Evolutionary conservation across 2,888 invertebrate genomes (phyloP).

Genomic region (Cryptophagus acutangulus): DNA sequence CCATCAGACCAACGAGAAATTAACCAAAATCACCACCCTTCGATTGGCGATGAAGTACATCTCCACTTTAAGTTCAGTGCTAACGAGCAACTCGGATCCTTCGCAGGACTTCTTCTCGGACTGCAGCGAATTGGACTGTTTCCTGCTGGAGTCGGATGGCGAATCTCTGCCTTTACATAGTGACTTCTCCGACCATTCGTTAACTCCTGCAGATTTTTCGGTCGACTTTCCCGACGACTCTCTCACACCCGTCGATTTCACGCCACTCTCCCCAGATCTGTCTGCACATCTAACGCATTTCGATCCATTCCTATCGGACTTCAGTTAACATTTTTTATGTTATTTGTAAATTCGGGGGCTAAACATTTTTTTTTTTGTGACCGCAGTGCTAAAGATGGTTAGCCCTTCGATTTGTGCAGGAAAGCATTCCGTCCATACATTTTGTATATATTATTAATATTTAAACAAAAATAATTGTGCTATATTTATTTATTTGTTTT

Average conservation of each 20-base stretch:
- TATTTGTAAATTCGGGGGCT: too few relatives aligned
- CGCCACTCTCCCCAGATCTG: conserved; percentile 42
- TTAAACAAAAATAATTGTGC: too few relatives aligned
- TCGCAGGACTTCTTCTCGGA: conserved; percentile 38
- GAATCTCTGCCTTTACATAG: conserved; percentile 43
- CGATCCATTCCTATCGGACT: conserved; percentile 41
- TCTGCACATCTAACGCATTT: conserved; percentile 41
- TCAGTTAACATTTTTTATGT: conserved; percentile 31
- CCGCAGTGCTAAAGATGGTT: too few relatives aligned
- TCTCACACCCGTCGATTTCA: conserved; percentile 42
- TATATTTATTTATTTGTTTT: too few relatives aligned
- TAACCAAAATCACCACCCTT: conserved; percentile 65
- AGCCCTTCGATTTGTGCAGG: too few relatives aligned
- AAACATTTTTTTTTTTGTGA: too few relatives aligned
- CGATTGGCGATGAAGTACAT: conserved; percentile 65
- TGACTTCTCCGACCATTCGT: conserved; percentile 44
- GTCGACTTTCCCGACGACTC: conserved; percentile 44
- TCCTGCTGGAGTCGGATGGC: conserved; percentile 55
- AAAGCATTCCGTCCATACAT: conserved; percentile 15
- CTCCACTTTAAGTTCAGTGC: conserved; percentile 45
- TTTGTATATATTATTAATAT: conserved; percentile 15
- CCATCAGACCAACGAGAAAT: conserved; percentile 51
- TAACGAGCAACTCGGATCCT: conserved; percentile 32
- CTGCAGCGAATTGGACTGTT: conserved; percentile 46
- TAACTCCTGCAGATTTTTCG: conserved; percentile 44